Evolutionary conservation across 53 echinoderm and acorn worm species (phyloP), one percentile per base, ranked within the genome.

Genomic region (Actinopyga echinites): DNA sequence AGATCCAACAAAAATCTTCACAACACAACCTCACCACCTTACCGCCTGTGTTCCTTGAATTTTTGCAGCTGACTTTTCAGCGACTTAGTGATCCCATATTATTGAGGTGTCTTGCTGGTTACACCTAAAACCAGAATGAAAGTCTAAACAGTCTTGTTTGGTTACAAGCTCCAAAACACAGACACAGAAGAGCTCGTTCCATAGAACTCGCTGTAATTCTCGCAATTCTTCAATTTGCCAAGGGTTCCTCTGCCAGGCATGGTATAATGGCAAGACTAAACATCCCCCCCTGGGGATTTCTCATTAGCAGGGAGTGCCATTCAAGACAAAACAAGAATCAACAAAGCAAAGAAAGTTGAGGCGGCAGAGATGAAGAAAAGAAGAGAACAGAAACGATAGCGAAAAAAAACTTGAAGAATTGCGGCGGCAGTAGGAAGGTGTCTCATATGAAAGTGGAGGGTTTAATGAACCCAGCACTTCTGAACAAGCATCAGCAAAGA

Each of bases 111-210:
- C 60, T 79, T 29, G 23, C 80, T 30, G 75, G 75, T 1, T 75
- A 75, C 75, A 5, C 75, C 13, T 59, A 60, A 34, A 80, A 80
- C 35, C 80, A 80, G 13, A 80, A 80, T 33, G 80, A 80, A 52
- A 57, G 57, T 11, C 35, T 80, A 23, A 60, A 80, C 34, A 80
- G 80, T 11, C 37, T 81, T 20, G 54, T 81, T 2, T 81, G 81
- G 81, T 37, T 60, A 40, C 44, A 62, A 36, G 58, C 59, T 37
- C 81, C 81, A 37, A 80, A 81, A 38, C 59, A 61, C 43, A 20
- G 23, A 13, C 10, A 38, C 1, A 21, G 59, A 54, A 62, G 81
- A 23, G 59, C 81, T 29, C 35, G 58, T 24, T 23, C 63, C 7
- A 34, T 40, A 1, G 61, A 81, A 23, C 11, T 81, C 61, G 81